Conservation (phyloP, 2,113 vertebrate species). For the Tupaia chinensis region DNA sequence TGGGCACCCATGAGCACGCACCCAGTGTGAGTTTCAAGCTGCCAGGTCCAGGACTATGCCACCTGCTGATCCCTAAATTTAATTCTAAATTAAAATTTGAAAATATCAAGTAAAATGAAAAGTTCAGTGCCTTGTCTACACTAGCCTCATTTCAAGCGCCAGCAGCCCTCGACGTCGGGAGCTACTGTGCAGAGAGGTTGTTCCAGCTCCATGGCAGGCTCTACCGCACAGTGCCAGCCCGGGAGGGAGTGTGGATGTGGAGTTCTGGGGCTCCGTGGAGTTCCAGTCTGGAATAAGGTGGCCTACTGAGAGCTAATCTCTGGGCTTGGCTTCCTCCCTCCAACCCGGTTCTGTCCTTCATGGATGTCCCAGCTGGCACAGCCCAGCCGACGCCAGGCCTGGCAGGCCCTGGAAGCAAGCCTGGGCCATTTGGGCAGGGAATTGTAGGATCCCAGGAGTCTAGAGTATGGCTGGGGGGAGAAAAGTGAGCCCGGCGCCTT, state of each 20-base stretch:
- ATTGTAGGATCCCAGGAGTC: not conserved
- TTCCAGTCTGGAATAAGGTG: not conserved
- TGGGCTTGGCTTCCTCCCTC: not conserved
- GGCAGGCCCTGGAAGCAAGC: not conserved
- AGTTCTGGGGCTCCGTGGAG: not conserved
- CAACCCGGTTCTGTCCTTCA: not conserved
- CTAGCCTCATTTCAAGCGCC: not conserved
- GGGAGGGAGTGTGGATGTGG: not conserved
- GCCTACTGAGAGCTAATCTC: not conserved
- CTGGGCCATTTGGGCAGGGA: not conserved
- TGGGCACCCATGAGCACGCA: no score
- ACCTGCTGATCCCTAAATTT: not conserved
- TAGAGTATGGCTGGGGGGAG: fast-evolving
- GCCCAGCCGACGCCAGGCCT: no score
- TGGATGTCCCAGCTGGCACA: not conserved
- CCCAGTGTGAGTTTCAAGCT: no score
- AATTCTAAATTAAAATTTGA: not conserved
- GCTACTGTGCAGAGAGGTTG: not conserved
- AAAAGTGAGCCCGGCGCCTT: not conserved
- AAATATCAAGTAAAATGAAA: not conserved
- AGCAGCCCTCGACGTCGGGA: fast-evolving
- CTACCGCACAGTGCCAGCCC: not conserved
- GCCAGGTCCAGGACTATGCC: no score
- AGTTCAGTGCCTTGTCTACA: not conserved
- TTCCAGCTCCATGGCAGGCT: not conserved